Conservation (phyloP, 2,888 invertebrate genomes). For the Eutolmus rufibarbis region DNA sequence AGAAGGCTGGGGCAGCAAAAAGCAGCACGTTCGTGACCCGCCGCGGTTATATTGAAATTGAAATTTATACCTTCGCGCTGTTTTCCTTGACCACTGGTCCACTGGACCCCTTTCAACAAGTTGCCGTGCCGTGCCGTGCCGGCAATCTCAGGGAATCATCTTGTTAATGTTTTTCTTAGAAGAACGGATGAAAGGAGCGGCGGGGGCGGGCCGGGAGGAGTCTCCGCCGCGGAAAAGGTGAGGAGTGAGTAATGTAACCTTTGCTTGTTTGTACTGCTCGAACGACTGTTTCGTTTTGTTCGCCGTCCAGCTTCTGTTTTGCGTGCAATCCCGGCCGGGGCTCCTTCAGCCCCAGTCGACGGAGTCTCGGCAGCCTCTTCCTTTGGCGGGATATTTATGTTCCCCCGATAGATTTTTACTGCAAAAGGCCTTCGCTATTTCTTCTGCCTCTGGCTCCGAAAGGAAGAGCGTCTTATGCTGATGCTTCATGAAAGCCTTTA, state of each 20-base stretch:
- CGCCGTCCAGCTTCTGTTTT: conserved; percentile 17
- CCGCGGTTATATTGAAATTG: conserved; percentile 21
- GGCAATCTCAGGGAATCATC: conserved; percentile 11
- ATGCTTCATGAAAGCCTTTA: not conserved
- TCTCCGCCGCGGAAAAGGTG: not conserved
- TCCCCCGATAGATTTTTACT: not conserved
- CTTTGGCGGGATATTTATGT: conserved; percentile 27
- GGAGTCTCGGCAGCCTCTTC: not conserved
- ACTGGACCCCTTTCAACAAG: conserved; percentile 13
- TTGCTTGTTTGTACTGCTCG: conserved; percentile 27
- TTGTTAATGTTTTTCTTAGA: conserved; percentile 32
- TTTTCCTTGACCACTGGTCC: conserved; percentile 16
- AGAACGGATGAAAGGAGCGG: not conserved
- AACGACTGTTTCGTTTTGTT: conserved; percentile 22
- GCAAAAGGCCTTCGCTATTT: conserved; percentile 5
- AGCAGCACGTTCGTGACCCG: conserved; percentile 32
- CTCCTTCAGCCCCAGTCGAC: not conserved
- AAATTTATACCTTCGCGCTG: conserved; percentile 31
- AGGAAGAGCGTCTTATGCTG: not conserved
- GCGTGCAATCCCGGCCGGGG: not conserved
- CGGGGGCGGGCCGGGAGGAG: not conserved
- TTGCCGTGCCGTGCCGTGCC: not conserved
- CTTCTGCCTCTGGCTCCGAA: not conserved
- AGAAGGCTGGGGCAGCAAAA: not conserved
- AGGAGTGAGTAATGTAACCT: conserved; percentile 23